Percentiles rank a stretch among this genome's conserved stretches.
These are phyloP conservation scores for Ferdinandea cuprea DNA, from an alignment of 2,888 invertebrate genomes.

Conservation along the genomic window DNA sequence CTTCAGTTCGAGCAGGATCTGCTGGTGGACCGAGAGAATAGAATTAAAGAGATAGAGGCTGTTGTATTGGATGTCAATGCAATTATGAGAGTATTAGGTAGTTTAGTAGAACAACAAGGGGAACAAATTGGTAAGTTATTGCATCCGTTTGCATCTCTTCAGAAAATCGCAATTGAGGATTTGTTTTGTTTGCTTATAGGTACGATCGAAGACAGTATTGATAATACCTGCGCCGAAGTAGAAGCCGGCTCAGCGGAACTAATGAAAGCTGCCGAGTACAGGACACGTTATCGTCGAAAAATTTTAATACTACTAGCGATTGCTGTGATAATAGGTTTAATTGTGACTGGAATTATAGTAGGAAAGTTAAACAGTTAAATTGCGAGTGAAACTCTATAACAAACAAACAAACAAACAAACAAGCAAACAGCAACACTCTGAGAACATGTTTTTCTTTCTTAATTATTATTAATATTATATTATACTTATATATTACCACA, in stretches of 20 bases:
- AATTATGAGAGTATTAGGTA: constrained; percentile 90
- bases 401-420: too few species aligned
- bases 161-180: constrained; percentile 36
- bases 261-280: constrained; percentile 91
- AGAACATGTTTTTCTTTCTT: constrained; percentile 61
- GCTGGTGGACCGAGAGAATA: constrained; percentile 90
- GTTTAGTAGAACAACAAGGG: constrained; percentile 88
- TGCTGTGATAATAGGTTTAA: constrained; percentile 86
- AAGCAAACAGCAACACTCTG: constrained; percentile 14
- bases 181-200: constrained; percentile 84
- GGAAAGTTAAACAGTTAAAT: constrained; percentile 85
- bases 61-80: constrained; percentile 92
- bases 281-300: constrained; percentile 90
- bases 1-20: constrained; percentile 92
- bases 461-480: constrained; percentile 65
- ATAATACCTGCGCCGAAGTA: constrained; percentile 89
- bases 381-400: constrained; percentile 50
- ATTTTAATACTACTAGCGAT: constrained; percentile 88
- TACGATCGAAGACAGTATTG: constrained; percentile 92
- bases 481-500: constrained; percentile 33
- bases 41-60: constrained; percentile 91
- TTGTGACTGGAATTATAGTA: constrained; percentile 88
- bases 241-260: constrained; percentile 91
- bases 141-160: background rate
- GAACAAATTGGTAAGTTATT: constrained; percentile 88